Conservation (phyloP, 2,888 invertebrate genomes). For the Hemistola chrysoprasaria region DNA sequence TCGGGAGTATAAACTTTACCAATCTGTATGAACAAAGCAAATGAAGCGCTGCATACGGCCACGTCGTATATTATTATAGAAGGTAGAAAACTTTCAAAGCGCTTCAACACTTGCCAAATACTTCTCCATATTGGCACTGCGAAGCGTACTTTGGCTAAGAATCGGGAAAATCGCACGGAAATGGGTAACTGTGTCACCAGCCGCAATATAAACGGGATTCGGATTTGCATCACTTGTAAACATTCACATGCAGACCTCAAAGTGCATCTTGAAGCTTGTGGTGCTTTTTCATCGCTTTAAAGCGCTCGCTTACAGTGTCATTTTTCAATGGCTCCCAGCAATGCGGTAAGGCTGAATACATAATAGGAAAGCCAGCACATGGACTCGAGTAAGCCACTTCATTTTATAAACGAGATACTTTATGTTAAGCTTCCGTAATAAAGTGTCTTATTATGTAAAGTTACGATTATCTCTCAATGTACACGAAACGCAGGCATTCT, state of each 20-base stretch:
- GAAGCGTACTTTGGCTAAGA: slow-evolving; percentile 57
- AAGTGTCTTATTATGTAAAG: too few species aligned
- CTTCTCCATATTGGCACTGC: slow-evolving; percentile 52
- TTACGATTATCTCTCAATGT: too few species aligned
- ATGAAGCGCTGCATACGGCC: slow-evolving; percentile 10
- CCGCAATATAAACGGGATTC: slow-evolving; percentile 48
- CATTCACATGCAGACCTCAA: slow-evolving; percentile 43
- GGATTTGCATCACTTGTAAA: slow-evolving; percentile 42
- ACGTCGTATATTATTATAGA: slow-evolving; percentile 32
- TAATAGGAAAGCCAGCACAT: slow-evolving; percentile 1
- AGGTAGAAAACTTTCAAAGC: slow-evolving; percentile 36
- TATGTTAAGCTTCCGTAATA: background rate
- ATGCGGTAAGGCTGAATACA: slow-evolving; percentile 5
- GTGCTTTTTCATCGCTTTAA: slow-evolving; percentile 44
- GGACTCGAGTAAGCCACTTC: background rate
- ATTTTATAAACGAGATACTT: background rate
- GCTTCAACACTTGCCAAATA: slow-evolving; percentile 48
- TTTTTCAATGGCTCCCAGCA: slow-evolving; percentile 29
- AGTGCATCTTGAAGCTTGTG: slow-evolving; percentile 49
- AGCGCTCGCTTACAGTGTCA: slow-evolving; percentile 38
- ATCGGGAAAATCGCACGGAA: slow-evolving; percentile 59
- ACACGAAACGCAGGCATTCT: too few species aligned
- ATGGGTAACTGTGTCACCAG: slow-evolving; percentile 53
- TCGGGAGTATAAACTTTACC: slow-evolving; percentile 11
- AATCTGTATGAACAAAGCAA: slow-evolving; percentile 15